Conservation (phyloP, 2,888 invertebrate genomes). For the Dasypolia templi region DNA sequence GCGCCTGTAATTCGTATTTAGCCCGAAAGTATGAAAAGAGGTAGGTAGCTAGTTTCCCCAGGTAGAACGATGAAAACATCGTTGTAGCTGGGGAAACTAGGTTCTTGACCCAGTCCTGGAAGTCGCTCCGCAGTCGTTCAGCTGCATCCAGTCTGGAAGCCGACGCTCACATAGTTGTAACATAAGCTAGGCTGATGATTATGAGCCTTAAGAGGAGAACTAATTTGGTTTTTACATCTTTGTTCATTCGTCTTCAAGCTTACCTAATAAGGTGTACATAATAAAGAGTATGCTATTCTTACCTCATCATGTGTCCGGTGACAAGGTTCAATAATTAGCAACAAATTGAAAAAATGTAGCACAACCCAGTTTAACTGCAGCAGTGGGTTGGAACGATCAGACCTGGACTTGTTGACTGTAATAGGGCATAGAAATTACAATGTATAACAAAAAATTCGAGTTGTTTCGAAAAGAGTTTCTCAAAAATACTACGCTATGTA, state of each 20-base stretch:
- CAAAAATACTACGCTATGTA: too few relatives aligned
- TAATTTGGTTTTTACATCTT: background rate
- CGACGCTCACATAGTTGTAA: too few relatives aligned
- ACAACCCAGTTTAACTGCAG: conserved; percentile 83
- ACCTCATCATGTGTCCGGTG: conserved; percentile 80
- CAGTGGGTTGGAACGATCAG: conserved; percentile 60
- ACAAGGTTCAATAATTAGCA: conserved; percentile 86
- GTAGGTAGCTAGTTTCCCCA: background rate
- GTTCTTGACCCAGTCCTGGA: too few relatives aligned
- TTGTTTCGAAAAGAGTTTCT: too few relatives aligned
- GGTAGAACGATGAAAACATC: background rate
- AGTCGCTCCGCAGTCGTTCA: too few relatives aligned
- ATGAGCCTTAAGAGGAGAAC: background rate
- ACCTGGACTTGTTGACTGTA: conserved; percentile 43
- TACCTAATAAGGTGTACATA: too few relatives aligned
- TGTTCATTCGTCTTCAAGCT: background rate
- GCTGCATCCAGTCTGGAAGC: too few relatives aligned
- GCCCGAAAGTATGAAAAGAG: background rate
- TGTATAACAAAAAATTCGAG: background rate
- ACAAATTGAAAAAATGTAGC: conserved; percentile 78
- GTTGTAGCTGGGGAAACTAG: too few relatives aligned
- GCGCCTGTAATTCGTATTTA: background rate
- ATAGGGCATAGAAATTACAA: background rate
- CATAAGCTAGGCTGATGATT: too few relatives aligned
- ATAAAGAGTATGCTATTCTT: too few relatives aligned